Percentiles rank a stretch among this genome's conserved stretches.
phyloP scores from a whole-genome alignment of 1,140 invertebrate species.

The Amyelois transitella region DNA sequence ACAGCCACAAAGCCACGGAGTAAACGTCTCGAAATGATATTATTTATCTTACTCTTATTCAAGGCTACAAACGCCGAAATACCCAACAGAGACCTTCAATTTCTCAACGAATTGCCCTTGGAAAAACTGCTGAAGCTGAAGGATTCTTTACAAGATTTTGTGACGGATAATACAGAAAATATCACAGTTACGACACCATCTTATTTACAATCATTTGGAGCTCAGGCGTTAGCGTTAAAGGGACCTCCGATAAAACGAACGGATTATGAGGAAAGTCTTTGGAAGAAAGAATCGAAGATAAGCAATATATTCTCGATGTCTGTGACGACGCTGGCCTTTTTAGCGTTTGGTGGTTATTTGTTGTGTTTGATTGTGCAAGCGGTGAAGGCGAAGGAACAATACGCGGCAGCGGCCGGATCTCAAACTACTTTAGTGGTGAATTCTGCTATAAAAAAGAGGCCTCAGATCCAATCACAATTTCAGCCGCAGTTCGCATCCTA shows the following conservation, averaged over 20 bases:
- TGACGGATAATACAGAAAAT: slow-evolving; percentile 24
- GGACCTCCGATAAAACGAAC: slow-evolving; percentile 52
- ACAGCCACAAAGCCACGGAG: slow-evolving; percentile 2
- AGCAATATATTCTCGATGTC: slow-evolving; percentile 83
- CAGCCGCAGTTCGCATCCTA: slow-evolving; percentile 46
- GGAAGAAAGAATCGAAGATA: slow-evolving; percentile 71
- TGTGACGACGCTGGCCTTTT: slow-evolving; percentile 82
- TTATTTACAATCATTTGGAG: slow-evolving; percentile 44
- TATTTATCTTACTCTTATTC: slow-evolving; percentile 22
- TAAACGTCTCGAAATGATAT: slow-evolving; percentile 28
- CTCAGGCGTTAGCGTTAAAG: slow-evolving; percentile 60
- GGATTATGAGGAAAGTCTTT: slow-evolving; percentile 57
- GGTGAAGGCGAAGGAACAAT: slow-evolving; percentile 72
- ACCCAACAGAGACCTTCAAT: slow-evolving; percentile 41
- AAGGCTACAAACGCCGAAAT: slow-evolving; percentile 20
- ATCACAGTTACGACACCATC: slow-evolving; percentile 27
- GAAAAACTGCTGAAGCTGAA: slow-evolving; percentile 65
- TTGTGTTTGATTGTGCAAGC: slow-evolving; percentile 83
- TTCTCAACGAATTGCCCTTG: slow-evolving; percentile 57
- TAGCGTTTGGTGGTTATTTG: slow-evolving; percentile 86
- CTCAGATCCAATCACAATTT: slow-evolving; percentile 24
- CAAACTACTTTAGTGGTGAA: slow-evolving; percentile 51
- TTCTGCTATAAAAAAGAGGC: slow-evolving; percentile 63
- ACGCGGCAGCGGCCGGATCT: slow-evolving; percentile 35
- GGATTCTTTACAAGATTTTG: slow-evolving; percentile 48